These are phyloP conservation scores for Rhopalosiphum maidis DNA, from an alignment of 1,140 invertebrate genomes.

Conservation along the genomic window DNA sequence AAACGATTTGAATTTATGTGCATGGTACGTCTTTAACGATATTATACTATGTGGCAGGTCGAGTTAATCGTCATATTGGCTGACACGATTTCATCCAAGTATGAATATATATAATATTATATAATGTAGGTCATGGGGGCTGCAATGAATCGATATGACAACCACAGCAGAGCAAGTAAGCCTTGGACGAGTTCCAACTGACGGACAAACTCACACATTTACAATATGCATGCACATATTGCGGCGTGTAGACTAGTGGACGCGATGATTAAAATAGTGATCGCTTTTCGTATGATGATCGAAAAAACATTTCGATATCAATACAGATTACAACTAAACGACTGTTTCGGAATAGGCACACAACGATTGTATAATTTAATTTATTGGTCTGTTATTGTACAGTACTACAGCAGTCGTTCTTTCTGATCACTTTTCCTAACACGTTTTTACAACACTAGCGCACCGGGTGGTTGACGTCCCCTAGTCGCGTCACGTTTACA, in stretches of 20 bases:
- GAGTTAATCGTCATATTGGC: background rate
- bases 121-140: slow-evolving; percentile 57
- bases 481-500: background rate
- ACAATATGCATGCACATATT: background rate
- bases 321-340: background rate
- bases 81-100: slow-evolving; percentile 26
- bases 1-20: background rate
- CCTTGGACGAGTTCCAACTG: slow-evolving; percentile 56
- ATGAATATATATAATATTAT: slow-evolving; percentile 34
- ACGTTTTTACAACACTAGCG: background rate
- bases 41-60: background rate
- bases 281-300: background rate
- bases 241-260: background rate
- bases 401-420: background rate
- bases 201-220: slow-evolving; percentile 14
- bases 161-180: slow-evolving; percentile 34
- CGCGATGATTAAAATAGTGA: slow-evolving; percentile 31
- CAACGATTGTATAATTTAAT: background rate
- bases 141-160: slow-evolving; percentile 53
- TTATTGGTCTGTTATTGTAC: background rate
- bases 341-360: background rate
- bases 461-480: background rate
- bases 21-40: background rate
- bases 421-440: background rate
- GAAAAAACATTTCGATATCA: background rate